A percentile compares a stretch with the other conserved stretches of the same genome.
These are phyloP conservation scores for Ceratoteleas bidentatus DNA, from an alignment of 1,140 invertebrate species.

Conservation along the genomic window DNA sequence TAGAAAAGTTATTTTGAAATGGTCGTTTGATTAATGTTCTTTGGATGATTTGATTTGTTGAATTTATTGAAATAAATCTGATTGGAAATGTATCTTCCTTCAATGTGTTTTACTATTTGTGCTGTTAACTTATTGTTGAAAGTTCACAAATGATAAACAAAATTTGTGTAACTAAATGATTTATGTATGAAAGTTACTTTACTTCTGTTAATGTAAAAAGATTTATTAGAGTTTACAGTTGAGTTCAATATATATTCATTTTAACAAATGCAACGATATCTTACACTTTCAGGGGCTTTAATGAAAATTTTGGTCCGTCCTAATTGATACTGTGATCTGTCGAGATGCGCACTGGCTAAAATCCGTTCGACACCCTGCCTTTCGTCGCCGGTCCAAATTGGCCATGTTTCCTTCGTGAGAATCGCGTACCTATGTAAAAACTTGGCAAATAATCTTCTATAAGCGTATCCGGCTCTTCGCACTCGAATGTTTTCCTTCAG, in stretches of 20 bases:
- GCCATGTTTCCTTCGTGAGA: slow-evolving; percentile 87
- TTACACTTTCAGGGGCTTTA: slow-evolving; percentile 88
- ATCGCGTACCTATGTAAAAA: slow-evolving; percentile 87
- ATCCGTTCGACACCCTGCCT: slow-evolving; percentile 84
- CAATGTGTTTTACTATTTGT: too few relatives aligned
- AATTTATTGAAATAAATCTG: too few relatives aligned
- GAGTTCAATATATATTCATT: neutral
- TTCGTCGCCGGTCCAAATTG: slow-evolving; percentile 84
- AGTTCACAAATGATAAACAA: too few relatives aligned
- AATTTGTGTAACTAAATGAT: too few relatives aligned
- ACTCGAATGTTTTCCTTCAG: slow-evolving; percentile 86
- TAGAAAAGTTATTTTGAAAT: too few relatives aligned
- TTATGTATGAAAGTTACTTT: too few relatives aligned
- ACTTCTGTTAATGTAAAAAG: too few relatives aligned
- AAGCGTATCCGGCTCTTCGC: slow-evolving; percentile 86
- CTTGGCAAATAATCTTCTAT: slow-evolving; percentile 84
- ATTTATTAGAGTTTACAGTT: too few relatives aligned
- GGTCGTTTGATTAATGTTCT: too few relatives aligned
- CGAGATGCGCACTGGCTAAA: slow-evolving; percentile 84
- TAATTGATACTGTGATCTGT: slow-evolving; percentile 86
- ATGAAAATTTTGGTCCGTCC: slow-evolving; percentile 89
- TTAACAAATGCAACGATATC: slow-evolving; percentile 7
- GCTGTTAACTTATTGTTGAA: too few relatives aligned
- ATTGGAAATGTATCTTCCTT: too few relatives aligned
- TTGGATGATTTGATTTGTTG: too few relatives aligned